Percentiles rank a stretch among this genome's conserved stretches.
Evolutionary conservation across 2,888 invertebrate species (phyloP).

Genomic region (Cerceris rybyensis): DNA sequence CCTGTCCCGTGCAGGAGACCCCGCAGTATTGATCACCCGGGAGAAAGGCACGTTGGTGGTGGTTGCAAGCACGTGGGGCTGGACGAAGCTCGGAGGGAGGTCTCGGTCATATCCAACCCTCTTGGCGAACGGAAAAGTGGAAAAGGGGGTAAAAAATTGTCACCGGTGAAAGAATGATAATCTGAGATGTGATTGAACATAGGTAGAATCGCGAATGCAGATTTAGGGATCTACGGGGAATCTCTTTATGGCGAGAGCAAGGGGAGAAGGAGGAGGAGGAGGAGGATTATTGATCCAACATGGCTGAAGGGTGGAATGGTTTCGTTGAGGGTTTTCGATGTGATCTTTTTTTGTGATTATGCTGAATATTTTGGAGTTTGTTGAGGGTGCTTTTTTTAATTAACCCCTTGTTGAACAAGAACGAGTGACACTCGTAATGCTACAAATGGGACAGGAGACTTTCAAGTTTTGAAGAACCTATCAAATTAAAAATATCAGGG

Average conservation of each 20-base stretch:
- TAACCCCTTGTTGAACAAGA: no score
- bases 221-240: not conserved
- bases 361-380: no score
- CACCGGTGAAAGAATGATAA: not conserved
- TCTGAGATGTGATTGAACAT: not conserved
- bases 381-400: no score
- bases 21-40: conserved; percentile 75
- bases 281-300: conserved; percentile 29
- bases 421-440: no score
- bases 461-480: no score
- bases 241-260: not conserved
- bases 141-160: not conserved
- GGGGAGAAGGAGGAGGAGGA: not conserved
- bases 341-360: not conserved
- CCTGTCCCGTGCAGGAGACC: conserved; percentile 71
- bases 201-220: not conserved
- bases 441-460: no score
- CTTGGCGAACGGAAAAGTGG: not conserved
- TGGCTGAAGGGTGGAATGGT: not conserved
- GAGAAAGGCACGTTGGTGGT: conserved; percentile 62
- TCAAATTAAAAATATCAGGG: no score
- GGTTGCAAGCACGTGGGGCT: conserved; percentile 55
- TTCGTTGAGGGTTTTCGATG: not conserved
- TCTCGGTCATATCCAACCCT: conserved; percentile 25
- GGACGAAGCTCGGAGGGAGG: conserved; percentile 29